Evolutionary conservation across 2,113 vertebrate genomes (phyloP).

Genomic region (Oreocharis arfaki): DNA sequence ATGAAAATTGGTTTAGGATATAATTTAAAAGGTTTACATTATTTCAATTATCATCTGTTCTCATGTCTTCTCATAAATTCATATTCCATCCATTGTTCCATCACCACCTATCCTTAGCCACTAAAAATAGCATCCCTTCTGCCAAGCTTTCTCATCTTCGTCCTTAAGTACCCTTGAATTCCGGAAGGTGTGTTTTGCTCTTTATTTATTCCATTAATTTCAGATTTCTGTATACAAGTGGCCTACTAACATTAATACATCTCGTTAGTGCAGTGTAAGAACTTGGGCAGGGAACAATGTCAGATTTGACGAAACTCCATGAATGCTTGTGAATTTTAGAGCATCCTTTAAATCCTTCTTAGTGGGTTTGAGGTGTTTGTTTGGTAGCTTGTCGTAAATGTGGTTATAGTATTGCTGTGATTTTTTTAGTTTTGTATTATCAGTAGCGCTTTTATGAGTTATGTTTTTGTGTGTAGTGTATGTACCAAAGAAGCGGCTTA

Average conservation of each 20-base stretch:
- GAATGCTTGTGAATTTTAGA: not conserved
- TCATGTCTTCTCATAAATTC: not conserved
- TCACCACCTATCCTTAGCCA: not conserved
- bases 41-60: not conserved
- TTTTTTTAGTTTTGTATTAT: not conserved
- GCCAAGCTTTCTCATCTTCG: not conserved
- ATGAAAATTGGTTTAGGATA: not conserved
- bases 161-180: not conserved
- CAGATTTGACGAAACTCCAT: not conserved
- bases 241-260: not conserved
- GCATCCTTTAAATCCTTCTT: not conserved
- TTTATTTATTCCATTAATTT: not conserved
- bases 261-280: not conserved
- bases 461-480: fast-evolving
- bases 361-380: not conserved
- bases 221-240: not conserved
- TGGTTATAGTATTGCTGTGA: not conserved
- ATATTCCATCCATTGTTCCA: not conserved
- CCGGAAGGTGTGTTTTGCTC: not conserved
- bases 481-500: not conserved
- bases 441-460: not conserved
- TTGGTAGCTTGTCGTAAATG: not conserved
- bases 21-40: not conserved
- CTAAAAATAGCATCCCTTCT: not conserved
- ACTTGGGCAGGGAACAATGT: not conserved